phyloP scores from a whole-genome alignment of 2,888 invertebrate species.

The Pseudococcus jackbeardsleyi region DNA sequence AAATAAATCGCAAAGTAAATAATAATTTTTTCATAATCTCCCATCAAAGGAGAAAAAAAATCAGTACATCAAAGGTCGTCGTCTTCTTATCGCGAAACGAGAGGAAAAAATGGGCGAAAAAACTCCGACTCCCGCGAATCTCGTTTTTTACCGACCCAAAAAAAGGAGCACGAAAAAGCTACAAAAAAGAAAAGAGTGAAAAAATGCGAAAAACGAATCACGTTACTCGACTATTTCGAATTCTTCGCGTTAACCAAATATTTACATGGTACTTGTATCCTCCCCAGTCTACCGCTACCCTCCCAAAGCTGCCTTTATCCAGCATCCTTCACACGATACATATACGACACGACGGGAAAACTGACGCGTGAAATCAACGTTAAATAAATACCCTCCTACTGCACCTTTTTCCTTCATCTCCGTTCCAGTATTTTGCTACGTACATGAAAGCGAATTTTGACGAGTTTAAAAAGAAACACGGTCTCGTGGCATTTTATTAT shows the following conservation, averaged over 20 bases:
- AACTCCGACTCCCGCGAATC: background rate
- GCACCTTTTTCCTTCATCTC: background rate
- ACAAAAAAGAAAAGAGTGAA: background rate
- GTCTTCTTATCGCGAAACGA: background rate
- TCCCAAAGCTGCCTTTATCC: background rate
- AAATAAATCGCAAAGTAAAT: slow-evolving; percentile 12
- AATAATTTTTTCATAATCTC: slow-evolving; percentile 25
- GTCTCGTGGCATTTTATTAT: background rate
- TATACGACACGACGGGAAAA: background rate
- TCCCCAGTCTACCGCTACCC: background rate
- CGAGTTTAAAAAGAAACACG: slow-evolving; percentile 4
- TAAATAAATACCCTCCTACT: background rate
- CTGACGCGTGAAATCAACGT: slow-evolving; percentile 17
- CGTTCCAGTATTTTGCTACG: background rate
- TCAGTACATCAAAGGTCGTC: background rate
- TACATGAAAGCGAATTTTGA: background rate
- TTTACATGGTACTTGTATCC: slow-evolving; percentile 7
- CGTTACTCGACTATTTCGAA: slow-evolving; percentile 24
- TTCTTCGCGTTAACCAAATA: slow-evolving; percentile 36
- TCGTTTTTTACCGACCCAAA: background rate
- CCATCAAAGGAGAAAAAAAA: background rate
- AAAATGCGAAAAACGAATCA: slow-evolving; percentile 39
- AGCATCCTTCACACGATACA: background rate
- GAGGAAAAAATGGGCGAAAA: background rate
- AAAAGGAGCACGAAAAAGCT: background rate